Percentiles rank a stretch among this genome's conserved stretches.
phyloP scores from a whole-genome alignment of 2,888 invertebrate species.

The Meteorus colon region DNA sequence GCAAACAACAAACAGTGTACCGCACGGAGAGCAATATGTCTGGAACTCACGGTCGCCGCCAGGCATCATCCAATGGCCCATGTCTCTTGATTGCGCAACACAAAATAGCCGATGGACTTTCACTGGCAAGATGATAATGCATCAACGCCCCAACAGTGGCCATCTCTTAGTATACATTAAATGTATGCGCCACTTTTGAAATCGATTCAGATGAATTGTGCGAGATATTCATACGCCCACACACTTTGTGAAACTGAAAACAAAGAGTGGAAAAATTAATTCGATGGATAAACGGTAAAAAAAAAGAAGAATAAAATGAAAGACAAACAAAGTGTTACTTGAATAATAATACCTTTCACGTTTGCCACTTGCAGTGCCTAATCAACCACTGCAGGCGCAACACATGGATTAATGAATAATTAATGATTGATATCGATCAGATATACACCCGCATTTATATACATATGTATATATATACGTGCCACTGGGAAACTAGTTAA shows the following conservation, averaged over 20 bases:
- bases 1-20: neutral
- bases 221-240: conserved; percentile 2
- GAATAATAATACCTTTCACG: conserved; percentile 25
- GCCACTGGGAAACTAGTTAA: conserved; percentile 3
- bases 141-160: conserved; percentile 9
- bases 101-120: conserved; percentile 46
- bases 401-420: conserved; percentile 40
- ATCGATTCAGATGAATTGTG: conserved; percentile 19
- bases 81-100: conserved; percentile 48
- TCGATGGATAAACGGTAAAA: neutral
- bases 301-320: neutral
- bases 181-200: conserved; percentile 39
- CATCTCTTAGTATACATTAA: conserved; percentile 11
- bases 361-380: conserved; percentile 5
- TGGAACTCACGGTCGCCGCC: conserved; percentile 31
- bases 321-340: neutral
- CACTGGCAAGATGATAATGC: conserved; percentile 48
- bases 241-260: neutral
- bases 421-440: conserved; percentile 31
- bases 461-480: conserved; percentile 30
- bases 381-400: conserved; percentile 35
- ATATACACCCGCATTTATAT: conserved; percentile 22
- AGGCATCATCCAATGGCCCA: conserved; percentile 36
- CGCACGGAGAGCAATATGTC: neutral
- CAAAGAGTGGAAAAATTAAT: neutral